phyloP scores from a whole-genome alignment of 2,888 invertebrate species.

The Dicycla oo region DNA sequence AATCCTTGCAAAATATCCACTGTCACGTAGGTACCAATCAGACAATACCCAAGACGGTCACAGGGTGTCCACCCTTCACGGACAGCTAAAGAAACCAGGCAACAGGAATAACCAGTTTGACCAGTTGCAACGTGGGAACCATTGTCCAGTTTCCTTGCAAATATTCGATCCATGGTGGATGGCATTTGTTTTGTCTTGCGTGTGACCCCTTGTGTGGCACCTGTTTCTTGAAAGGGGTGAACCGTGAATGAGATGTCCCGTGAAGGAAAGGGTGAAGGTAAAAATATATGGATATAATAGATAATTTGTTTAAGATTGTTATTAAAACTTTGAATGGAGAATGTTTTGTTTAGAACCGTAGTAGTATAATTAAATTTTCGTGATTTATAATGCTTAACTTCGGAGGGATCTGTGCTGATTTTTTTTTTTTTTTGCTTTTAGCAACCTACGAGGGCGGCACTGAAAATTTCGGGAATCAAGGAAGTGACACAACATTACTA shows the following conservation, averaged over 20 bases:
- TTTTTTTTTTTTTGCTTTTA: too few species aligned
- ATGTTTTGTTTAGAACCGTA: conserved; percentile 1
- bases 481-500: too few species aligned
- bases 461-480: too few species aligned
- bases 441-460: too few species aligned
- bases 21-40: conserved; percentile 71
- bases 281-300: conserved; percentile 27
- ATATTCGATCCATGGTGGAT: conserved; percentile 59
- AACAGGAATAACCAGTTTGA: conserved; percentile 86
- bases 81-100: conserved; percentile 75
- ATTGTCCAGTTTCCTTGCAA: conserved; percentile 77
- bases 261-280: neutral
- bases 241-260: conserved; percentile 46
- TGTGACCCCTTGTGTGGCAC: conserved; percentile 56
- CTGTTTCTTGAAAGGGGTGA: conserved; percentile 57
- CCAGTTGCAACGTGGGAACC: conserved; percentile 85
- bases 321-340: conserved; percentile 16
- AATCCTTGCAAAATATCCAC: conserved; percentile 77
- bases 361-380: neutral
- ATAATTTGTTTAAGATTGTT: conserved; percentile 54
- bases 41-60: conserved; percentile 68
- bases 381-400: neutral
- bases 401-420: neutral
- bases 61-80: conserved; percentile 76
- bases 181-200: conserved; percentile 66